These are phyloP conservation scores for Pristiophorus japonicus DNA, from an alignment of 2,113 vertebrate species.

Conservation along the genomic window DNA sequence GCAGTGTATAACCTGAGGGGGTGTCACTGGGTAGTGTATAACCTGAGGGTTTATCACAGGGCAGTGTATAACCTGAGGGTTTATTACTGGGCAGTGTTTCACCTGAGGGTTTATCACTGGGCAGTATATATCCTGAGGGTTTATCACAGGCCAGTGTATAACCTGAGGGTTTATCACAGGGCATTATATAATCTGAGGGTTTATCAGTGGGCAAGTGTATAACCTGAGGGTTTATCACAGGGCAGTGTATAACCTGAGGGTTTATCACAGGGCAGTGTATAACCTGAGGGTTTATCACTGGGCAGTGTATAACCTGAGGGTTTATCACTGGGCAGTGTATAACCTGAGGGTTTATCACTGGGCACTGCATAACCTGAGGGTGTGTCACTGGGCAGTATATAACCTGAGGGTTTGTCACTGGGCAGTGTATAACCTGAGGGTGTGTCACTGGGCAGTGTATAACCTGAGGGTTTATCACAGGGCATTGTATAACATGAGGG, in stretches of 20 bases:
- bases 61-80: neutral
- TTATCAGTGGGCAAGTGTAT: too few relatives aligned
- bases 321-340: too few relatives aligned
- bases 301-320: neutral
- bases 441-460: too few relatives aligned
- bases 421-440: neutral
- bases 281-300: neutral
- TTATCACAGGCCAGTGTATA: too few relatives aligned
- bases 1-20: neutral
- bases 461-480: neutral
- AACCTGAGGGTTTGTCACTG: neutral
- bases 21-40: too few relatives aligned
- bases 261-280: too few relatives aligned
- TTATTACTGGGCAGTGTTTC: too few relatives aligned
- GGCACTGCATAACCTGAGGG: neutral
- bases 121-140: neutral
- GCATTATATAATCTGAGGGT: neutral
- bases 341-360: neutral
- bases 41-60: neutral
- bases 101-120: neutral
- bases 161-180: neutral
- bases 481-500: neutral
- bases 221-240: neutral
- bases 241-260: neutral
- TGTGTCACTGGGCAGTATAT: too few relatives aligned